phyloP scores from a whole-genome alignment of 2,888 invertebrate genomes.

The Cheilosia pagana region DNA sequence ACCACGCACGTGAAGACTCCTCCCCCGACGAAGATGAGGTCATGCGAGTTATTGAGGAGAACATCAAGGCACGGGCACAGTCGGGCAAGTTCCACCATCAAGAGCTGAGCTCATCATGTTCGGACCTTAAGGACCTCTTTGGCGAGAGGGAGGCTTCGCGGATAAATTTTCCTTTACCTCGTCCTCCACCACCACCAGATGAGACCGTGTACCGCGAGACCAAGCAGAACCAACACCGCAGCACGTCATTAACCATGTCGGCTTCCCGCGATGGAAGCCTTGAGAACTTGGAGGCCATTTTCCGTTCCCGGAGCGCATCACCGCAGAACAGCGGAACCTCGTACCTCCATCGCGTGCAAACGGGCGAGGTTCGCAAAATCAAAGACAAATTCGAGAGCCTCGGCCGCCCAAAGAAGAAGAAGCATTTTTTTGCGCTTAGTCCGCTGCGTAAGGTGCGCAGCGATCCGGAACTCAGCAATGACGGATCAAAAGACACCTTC shows the following conservation, averaged over 20 bases:
- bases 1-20: conserved; percentile 85
- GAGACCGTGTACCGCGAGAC: conserved; percentile 78
- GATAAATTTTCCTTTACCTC: conserved; percentile 83
- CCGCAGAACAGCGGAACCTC: conserved; percentile 88
- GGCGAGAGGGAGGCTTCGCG: conserved; percentile 87
- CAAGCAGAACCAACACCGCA: conserved; percentile 37
- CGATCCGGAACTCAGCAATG: conserved; percentile 89
- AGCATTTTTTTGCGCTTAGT: conserved; percentile 82
- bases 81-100: conserved; percentile 83
- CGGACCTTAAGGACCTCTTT: conserved; percentile 92
- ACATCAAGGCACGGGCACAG: conserved; percentile 79
- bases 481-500: conserved; percentile 85
- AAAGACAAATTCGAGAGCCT: conserved; percentile 89
- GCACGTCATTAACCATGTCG: conserved; percentile 45
- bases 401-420: conserved; percentile 69
- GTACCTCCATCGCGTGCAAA: conserved; percentile 88
- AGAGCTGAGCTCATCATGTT: conserved; percentile 82
- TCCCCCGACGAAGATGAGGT: conserved; percentile 84
- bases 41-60: conserved; percentile 84
- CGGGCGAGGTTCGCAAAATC: conserved; percentile 91
- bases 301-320: conserved; percentile 89
- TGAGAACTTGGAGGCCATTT: conserved; percentile 87
- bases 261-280: conserved; percentile 79
- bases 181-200: conserved; percentile 85
- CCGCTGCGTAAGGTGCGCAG: conserved; percentile 88